phyloP scores from a whole-genome alignment of 2,113 vertebrate genomes.

The Tinamus guttatus region DNA sequence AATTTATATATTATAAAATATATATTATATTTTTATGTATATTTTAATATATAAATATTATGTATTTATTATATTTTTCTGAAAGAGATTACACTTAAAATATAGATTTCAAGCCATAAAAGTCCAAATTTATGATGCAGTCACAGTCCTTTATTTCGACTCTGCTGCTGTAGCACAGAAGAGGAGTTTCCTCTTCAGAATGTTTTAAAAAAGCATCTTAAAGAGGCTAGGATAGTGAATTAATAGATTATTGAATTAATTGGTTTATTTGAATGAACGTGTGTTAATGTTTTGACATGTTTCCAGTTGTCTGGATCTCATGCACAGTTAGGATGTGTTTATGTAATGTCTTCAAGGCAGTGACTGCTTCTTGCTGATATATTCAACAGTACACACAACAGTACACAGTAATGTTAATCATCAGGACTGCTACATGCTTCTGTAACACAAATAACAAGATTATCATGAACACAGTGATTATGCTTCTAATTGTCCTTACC shows the following conservation, averaged over 20 bases:
- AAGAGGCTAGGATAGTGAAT: fast-evolving
- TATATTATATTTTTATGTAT: too few species aligned
- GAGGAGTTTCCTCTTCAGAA: not conserved
- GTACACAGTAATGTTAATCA: not conserved
- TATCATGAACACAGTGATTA: not conserved
- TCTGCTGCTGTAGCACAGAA: not conserved
- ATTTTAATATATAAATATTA: too few species aligned
- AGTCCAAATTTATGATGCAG: not conserved
- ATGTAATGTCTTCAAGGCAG: not conserved
- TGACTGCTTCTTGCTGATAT: not conserved
- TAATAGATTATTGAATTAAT: too few species aligned
- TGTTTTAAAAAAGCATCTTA: not conserved
- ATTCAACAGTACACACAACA: not conserved
- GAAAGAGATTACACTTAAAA: not conserved
- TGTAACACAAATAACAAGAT: not conserved
- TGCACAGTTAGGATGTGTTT: not conserved
- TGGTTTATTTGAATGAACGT: not conserved
- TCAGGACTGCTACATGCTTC: not conserved
- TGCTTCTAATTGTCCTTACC: not conserved
- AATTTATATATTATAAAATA: too few species aligned
- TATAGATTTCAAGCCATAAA: not conserved
- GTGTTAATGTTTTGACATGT: not conserved
- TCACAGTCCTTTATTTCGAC: not conserved
- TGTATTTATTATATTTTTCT: not conserved
- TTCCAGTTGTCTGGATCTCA: not conserved